Base-by-base conservation (phyloP, 2,797 vertebrate species). In the Leucoraja ocellata region DNA sequence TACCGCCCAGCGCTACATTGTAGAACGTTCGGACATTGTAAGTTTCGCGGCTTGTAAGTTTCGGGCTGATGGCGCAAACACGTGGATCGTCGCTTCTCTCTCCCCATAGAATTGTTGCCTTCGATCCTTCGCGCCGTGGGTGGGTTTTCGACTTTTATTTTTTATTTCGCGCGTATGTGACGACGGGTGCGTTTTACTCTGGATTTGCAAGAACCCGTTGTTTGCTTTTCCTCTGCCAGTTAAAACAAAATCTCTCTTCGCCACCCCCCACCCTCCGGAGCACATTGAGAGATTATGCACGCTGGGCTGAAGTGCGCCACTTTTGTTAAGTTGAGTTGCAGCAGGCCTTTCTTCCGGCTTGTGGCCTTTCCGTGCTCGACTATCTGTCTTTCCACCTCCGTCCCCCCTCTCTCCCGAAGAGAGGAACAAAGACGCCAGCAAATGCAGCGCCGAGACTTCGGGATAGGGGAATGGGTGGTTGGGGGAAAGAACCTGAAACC, bases 281-380 rank as follows among this genome's bases (percentile, higher is more conserved):
- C 76, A 14, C 28, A 79, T 23, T 79, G 77, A 58, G 28, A 88
- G 84, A 65, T 88, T 65, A 0, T 36, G 63, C 61, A 88, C 63
- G 84, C n/a, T 68, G 80, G 39, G 46, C 90, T 91, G 68, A 91
- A 91, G 90, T 91, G 90, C 90, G 90, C 90, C 90, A 91, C 90
- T 91, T 91, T 91, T 91, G 90, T 91, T 91, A 91, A 91, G 90
- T 91, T 91, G 68, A 91, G 90, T 91, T 91, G 90, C 68, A 74
- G 90, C 90, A 91, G 90, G 68, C 90, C 90, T 91, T 91, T 91
- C 90, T 91, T 91, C 90, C 90, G 90, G 90, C 90, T 91, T 91
- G 68, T 91, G 90, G 90, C 90, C 90, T 91, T 91, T 74, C 68
- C 90, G 71, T 91, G 68, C 21, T 91, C 36, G 21, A 32, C 8